These are phyloP conservation scores for Sylvia borin DNA, from an alignment of 2,797 vertebrate genomes.

Conservation along the genomic window DNA sequence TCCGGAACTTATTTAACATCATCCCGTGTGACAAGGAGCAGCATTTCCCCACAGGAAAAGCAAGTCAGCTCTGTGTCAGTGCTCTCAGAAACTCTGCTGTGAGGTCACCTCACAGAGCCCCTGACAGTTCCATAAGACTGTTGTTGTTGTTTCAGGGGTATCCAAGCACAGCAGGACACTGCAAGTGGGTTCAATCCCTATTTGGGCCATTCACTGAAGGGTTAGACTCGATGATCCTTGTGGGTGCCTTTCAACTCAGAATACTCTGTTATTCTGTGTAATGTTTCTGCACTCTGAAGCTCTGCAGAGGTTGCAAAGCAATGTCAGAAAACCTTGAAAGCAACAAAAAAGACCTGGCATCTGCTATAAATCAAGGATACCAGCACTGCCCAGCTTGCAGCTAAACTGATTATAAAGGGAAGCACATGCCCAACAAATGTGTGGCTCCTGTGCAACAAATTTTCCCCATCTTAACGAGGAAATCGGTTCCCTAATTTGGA, in stretches of 20 bases:
- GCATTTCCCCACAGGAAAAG: neutral
- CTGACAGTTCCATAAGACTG: neutral
- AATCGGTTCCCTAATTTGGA: neutral
- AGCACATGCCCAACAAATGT: neutral
- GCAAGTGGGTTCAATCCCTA: neutral
- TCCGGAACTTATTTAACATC: neutral
- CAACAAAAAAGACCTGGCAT: neutral
- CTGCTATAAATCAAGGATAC: neutral
- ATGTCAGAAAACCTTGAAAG: neutral
- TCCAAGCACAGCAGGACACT: neutral
- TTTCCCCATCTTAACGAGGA: neutral
- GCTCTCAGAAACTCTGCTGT: neutral
- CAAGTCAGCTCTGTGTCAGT: neutral
- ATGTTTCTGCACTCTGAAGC: neutral
- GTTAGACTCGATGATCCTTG: neutral
- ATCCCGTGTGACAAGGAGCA: neutral
- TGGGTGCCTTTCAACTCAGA: neutral
- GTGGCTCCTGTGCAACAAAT: neutral
- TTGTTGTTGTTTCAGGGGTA: neutral
- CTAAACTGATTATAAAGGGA: slow-evolving; percentile 1
- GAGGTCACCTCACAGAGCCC: neutral
- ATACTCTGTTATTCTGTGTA: neutral
- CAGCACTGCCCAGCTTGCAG: neutral
- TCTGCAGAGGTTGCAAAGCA: neutral
- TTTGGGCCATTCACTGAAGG: neutral